Percentiles rank a stretch among this genome's conserved stretches.
Conservation (phyloP, 2,113 vertebrate species). For the Oryzias melastigma region DNA sequence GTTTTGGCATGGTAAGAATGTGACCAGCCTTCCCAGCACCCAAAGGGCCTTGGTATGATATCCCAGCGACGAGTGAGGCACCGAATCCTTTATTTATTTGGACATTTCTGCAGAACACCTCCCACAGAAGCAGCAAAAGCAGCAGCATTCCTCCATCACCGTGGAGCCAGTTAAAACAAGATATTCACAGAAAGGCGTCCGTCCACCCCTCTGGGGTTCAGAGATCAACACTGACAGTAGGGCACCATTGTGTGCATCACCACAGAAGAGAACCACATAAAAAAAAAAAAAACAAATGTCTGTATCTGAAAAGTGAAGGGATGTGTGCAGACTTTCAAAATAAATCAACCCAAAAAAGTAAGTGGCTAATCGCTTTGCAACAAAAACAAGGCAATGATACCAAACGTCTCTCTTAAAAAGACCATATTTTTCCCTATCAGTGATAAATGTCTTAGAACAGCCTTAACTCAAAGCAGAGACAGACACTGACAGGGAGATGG, state of each 20-base stretch:
- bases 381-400: conserved; percentile 31
- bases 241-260: conserved; percentile 46
- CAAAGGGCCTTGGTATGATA: conserved; percentile 19
- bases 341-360: no score
- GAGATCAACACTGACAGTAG: conserved; percentile 49
- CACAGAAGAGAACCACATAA: no score
- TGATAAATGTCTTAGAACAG: conserved; percentile 32
- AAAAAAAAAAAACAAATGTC: no score
- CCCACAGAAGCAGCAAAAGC: conserved; percentile 41
- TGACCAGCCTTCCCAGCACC: conserved; percentile 39
- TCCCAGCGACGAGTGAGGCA: conserved; percentile 64
- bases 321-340: conserved; percentile 51
- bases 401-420: conserved; percentile 9
- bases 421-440: conserved; percentile 5
- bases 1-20: conserved; percentile 46
- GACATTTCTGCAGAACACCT: conserved; percentile 38
- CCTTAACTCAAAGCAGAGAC: conserved; percentile 34
- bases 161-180: conserved; percentile 47
- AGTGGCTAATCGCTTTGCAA: conserved; percentile 24
- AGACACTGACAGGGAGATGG: conserved; percentile 28
- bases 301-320: conserved; percentile 22
- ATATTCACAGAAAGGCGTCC: conserved; percentile 45
- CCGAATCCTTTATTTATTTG: conserved; percentile 62
- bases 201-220: conserved; percentile 40
- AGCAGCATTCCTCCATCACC: conserved; percentile 42